Conservation (phyloP, 2,888 invertebrate genomes). For the Parnassius mnemosyne region DNA sequence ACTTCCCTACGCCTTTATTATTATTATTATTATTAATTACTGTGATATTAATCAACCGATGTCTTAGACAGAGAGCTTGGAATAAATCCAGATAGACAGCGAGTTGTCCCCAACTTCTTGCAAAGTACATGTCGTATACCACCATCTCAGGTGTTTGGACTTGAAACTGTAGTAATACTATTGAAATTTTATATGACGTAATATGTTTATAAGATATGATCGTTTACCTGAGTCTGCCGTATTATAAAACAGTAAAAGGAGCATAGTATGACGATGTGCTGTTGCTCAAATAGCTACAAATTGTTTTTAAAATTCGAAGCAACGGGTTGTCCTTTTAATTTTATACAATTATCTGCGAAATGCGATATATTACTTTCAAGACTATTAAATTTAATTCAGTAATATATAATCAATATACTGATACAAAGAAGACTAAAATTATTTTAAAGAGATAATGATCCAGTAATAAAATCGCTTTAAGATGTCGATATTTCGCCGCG, state of each 20-base stretch:
- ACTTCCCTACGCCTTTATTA: too few species aligned
- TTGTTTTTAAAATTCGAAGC: too few species aligned
- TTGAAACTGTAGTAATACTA: not conserved
- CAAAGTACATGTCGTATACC: not conserved
- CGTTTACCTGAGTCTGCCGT: not conserved
- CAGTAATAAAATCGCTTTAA: slow-evolving; percentile 14
- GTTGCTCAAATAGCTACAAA: too few species aligned
- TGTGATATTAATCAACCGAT: slow-evolving; percentile 39
- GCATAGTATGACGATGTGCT: too few species aligned
- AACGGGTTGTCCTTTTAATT: too few species aligned
- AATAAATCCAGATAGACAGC: slow-evolving; percentile 25
- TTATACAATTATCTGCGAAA: slow-evolving; percentile 3
- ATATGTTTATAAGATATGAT: not conserved
- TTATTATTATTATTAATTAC: too few species aligned
- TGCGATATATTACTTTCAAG: not conserved
- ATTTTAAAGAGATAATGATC: slow-evolving; percentile 18
- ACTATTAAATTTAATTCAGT: slow-evolving; percentile 6
- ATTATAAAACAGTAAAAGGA: too few species aligned
- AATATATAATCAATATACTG: slow-evolving; percentile 9
- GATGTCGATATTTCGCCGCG: slow-evolving; percentile 12
- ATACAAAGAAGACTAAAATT: slow-evolving; percentile 10
- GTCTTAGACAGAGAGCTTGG: slow-evolving; percentile 27
- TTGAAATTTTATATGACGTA: not conserved
- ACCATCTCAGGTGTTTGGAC: not conserved
- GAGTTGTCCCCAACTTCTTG: slow-evolving; percentile 28